Conservation (phyloP, 2,797 vertebrate genomes). For the Eulemur mongoz region DNA sequence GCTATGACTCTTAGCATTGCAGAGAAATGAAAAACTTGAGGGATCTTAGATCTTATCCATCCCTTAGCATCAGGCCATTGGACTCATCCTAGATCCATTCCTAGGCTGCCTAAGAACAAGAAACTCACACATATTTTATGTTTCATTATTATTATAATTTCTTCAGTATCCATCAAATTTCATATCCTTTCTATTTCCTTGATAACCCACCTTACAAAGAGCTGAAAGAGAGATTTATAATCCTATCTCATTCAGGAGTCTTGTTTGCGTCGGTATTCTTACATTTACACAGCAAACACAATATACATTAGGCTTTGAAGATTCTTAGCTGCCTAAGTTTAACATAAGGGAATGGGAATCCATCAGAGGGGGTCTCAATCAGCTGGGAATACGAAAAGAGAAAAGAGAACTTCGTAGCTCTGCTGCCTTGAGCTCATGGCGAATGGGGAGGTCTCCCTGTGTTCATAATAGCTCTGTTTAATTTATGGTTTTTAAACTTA, state of each 20-base stretch:
- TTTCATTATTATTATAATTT: not conserved
- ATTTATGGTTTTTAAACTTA: not conserved
- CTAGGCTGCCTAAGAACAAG: not conserved
- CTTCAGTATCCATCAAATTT: not conserved
- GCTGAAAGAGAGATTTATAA: not conserved
- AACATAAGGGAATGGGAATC: not conserved
- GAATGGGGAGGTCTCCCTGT: not conserved
- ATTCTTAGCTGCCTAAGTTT: not conserved
- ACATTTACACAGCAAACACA: not conserved
- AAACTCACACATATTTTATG: not conserved
- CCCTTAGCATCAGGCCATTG: not conserved
- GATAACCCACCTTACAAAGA: not conserved
- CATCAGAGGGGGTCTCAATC: not conserved
- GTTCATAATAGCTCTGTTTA: not conserved
- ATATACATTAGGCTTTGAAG: not conserved
- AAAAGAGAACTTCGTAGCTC: too few species aligned
- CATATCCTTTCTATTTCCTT: not conserved
- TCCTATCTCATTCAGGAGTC: not conserved
- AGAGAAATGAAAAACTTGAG: not conserved
- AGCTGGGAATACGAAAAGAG: not conserved
- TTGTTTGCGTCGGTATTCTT: not conserved
- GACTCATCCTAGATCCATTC: not conserved
- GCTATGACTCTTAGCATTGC: not conserved
- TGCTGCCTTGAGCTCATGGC: not conserved
- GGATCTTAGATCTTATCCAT: not conserved